A percentile compares a stretch with the other conserved stretches of the same genome.
Conservation (phyloP, 2,113 vertebrate genomes). For the Dasyprocta punctata region DNA sequence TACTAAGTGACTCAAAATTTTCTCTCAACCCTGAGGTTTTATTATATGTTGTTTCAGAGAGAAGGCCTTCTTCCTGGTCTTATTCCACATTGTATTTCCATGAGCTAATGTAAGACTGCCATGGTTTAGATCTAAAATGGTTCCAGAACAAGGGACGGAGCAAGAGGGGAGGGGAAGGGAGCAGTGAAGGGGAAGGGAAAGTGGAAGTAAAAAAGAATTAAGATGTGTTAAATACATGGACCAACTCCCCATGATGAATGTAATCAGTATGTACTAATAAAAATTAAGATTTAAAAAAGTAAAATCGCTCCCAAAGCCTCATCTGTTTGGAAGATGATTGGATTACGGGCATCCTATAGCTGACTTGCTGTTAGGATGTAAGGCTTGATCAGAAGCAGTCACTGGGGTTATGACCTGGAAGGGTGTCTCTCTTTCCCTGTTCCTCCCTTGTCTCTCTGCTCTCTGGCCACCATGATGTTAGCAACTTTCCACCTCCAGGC, state of each 20-base stretch:
- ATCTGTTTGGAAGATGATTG: background rate
- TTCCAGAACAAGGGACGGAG: background rate
- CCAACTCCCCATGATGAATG: background rate
- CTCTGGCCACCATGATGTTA: background rate
- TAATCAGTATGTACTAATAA: background rate
- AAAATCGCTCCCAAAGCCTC: background rate
- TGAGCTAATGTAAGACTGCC: background rate
- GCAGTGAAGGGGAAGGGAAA: background rate
- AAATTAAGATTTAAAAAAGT: background rate
- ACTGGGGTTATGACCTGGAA: background rate
- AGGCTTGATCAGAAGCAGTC: background rate
- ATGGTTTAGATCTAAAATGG: background rate
- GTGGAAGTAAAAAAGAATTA: background rate
- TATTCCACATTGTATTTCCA: background rate
- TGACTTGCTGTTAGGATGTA: background rate
- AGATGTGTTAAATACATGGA: background rate
- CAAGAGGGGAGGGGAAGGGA: background rate
- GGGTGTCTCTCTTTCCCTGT: background rate
- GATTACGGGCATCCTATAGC: background rate
- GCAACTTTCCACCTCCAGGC: background rate
- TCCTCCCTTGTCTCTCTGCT: background rate
- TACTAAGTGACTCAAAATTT: background rate
- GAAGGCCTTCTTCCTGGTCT: background rate
- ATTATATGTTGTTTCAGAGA: background rate
- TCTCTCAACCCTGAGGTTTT: background rate